Evolutionary conservation across 1,140 invertebrate genomes (phyloP), one percentile per base, ranked within the genome.

Genomic region (Aculops lycopersici): DNA sequence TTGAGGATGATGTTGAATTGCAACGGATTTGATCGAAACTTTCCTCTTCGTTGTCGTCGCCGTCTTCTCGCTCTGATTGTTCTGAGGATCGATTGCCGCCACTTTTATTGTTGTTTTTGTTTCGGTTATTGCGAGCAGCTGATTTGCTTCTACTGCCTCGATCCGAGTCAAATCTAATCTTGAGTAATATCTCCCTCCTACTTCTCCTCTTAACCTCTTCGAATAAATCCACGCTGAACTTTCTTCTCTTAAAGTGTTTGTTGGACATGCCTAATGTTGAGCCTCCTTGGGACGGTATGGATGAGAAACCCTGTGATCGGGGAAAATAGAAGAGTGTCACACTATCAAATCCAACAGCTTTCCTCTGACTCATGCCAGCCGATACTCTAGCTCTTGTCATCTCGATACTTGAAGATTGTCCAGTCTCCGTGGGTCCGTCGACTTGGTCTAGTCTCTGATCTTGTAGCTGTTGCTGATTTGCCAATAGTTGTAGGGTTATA

Each of bases 321-420:
- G 77, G 75, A 56, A 95, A 95, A 60, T 90, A 90, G 58, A 71
- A 94, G 1, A 94, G 80, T 18, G 78, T 84, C 1, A 92, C 83
- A 47, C 70, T 71, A 48, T 81, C 72, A 56, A 92, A 95, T 38
- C 72, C 70, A 43, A 94, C 61, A 17, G 51, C 52, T 47, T 59
- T 59, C 47, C 60, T 60, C 17, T 50, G 47, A 18, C 17, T 39
- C n/a, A 17, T n/a, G 18, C 31, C 15, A 35, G 31, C 35, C 36
- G 36, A 37, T 8, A 38, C 24, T 36, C 24, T 45, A 24, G 31
- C 43, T 15, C 21, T 39, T 18, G 20, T 45, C 8, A 19, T 44
- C 31, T 12, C 4, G 36, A 20, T 24, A 15, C 31, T 4, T 37
- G 21, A 20, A 21, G 36, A 8, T 18, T 43, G 16, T 18, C 20